phyloP scores from a whole-genome alignment of 2,888 invertebrate genomes.

The Stramonita haemastoma region DNA sequence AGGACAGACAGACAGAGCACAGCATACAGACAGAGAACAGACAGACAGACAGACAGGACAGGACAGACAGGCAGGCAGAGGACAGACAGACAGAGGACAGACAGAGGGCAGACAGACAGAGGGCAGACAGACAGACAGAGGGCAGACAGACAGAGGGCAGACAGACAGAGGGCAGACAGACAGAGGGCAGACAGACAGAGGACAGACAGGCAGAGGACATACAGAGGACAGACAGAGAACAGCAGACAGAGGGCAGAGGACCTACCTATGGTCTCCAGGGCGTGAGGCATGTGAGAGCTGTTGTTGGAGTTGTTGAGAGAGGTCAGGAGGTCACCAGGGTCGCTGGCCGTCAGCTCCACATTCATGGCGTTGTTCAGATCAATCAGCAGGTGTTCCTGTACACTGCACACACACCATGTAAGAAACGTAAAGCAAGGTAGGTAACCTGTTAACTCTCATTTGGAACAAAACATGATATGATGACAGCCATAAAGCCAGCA shows the following conservation, averaged over 20 bases:
- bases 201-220: background rate
- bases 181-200: background rate
- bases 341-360: constrained; percentile 49
- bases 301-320: constrained; percentile 37
- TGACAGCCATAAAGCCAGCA: no score
- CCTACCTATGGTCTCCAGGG: constrained; percentile 40
- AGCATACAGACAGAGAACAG: background rate
- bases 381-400: constrained; percentile 59
- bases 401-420: constrained; percentile 27
- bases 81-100: background rate
- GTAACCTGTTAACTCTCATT: no score
- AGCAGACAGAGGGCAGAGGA: background rate
- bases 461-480: no score
- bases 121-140: background rate
- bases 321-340: constrained; percentile 37
- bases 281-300: constrained; percentile 32
- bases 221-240: background rate
- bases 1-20: background rate
- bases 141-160: background rate
- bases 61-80: background rate
- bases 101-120: background rate
- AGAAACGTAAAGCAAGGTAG: background rate
- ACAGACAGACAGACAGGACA: background rate
- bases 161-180: constrained; percentile 17
- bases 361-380: constrained; percentile 63